Percentiles rank a stretch among this genome's conserved stretches.
Evolutionary conservation across 1,140 invertebrate species (phyloP).

Genomic region (Drosophila lowei): DNA sequence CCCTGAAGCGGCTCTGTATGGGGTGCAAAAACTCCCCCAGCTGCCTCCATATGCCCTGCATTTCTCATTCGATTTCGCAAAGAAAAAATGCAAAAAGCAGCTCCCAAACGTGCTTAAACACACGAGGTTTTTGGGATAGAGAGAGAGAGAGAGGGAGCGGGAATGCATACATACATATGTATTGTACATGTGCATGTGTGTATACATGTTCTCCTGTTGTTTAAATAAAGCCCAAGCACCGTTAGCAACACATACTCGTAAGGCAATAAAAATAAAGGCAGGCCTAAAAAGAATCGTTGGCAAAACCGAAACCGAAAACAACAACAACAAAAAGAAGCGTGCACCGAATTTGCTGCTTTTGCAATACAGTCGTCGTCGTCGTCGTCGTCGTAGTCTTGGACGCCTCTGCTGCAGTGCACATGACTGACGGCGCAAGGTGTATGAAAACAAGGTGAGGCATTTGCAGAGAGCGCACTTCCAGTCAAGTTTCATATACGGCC

Average conservation of each 20-base stretch:
- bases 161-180: conserved; percentile 15
- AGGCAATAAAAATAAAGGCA: conserved; percentile 55
- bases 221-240: conserved; percentile 68
- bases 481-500: no score
- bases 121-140: conserved; percentile 18
- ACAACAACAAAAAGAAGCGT: conserved; percentile 37
- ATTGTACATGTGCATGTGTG: no score
- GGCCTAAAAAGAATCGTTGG: conserved; percentile 46
- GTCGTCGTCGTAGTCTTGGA: background rate
- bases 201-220: no score
- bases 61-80: conserved; percentile 66
- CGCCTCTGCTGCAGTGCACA: conserved; percentile 32
- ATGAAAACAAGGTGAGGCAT: no score
- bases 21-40: conserved; percentile 6
- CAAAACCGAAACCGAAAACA: conserved; percentile 29
- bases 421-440: conserved; percentile 27
- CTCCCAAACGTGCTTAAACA: conserved; percentile 69
- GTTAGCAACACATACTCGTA: conserved; percentile 66
- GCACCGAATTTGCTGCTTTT: conserved; percentile 33
- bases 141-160: no score
- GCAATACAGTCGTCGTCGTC: conserved; percentile 23
- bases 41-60: conserved; percentile 55
- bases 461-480: no score
- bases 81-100: conserved; percentile 31
- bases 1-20: conserved; percentile 13